These are phyloP conservation scores for Chloroceryle inda DNA, from an alignment of 2,797 vertebrate genomes.

Conservation along the genomic window DNA sequence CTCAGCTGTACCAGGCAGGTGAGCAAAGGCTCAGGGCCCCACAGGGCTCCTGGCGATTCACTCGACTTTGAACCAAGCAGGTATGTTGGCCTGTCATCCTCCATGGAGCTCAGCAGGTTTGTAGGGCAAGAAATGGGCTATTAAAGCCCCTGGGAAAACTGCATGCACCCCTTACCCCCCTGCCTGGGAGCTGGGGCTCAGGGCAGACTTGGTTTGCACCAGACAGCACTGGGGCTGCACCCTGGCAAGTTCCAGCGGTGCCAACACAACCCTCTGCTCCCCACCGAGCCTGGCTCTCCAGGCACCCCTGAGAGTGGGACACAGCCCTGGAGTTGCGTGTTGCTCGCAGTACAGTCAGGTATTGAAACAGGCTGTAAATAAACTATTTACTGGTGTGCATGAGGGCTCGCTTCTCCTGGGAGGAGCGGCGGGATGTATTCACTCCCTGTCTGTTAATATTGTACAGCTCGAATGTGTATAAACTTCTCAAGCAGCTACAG, in stretches of 20 bases:
- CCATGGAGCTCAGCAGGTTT: not conserved
- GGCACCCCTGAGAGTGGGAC: not conserved
- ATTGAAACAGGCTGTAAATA: slow-evolving; percentile 22
- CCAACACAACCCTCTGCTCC: not conserved
- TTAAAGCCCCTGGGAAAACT: not conserved
- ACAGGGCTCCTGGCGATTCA: not conserved
- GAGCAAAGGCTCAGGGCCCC: not conserved
- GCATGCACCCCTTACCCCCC: not conserved
- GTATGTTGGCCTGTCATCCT: not conserved
- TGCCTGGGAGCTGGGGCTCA: not conserved
- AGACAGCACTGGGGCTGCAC: not conserved
- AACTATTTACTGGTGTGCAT: slow-evolving; percentile 7
- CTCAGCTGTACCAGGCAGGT: not conserved
- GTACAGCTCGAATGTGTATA: slow-evolving; percentile 53
- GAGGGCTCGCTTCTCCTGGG: slow-evolving; percentile 41
- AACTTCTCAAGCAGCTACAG: slow-evolving; percentile 14
- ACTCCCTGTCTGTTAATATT: slow-evolving; percentile 37
- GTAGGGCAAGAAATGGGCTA: not conserved
- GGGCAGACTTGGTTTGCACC: not conserved
- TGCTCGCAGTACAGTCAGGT: slow-evolving; percentile 12
- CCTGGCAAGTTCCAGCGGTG: not conserved
- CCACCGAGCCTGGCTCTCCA: not conserved
- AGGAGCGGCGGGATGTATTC: not conserved
- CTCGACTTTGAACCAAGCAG: not conserved
- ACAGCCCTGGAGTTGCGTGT: not conserved